Conservation (phyloP, 2,113 vertebrate species). For the Mastomys coucha region DNA sequence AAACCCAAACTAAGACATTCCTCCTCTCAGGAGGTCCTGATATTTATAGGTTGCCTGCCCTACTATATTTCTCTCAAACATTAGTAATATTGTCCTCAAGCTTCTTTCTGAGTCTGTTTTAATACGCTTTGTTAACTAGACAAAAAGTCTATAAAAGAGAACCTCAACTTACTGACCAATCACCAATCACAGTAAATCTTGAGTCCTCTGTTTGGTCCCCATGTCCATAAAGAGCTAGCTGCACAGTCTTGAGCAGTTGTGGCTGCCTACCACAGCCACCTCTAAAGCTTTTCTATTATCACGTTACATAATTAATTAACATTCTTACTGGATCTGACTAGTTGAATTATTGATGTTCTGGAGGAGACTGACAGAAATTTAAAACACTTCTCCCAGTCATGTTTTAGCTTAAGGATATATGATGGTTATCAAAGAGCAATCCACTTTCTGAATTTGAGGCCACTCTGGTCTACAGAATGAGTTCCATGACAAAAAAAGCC, state of each 20-base stretch:
- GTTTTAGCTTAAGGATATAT: not conserved
- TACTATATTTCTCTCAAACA: not conserved
- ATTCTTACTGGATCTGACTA: not conserved
- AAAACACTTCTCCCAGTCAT: slow-evolving; percentile 34
- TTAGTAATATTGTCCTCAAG: not conserved
- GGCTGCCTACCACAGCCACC: not conserved
- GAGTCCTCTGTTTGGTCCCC: too few species aligned
- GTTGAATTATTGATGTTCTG: not conserved
- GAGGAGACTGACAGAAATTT: slow-evolving; percentile 2
- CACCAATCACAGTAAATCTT: not conserved
- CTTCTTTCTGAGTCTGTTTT: not conserved
- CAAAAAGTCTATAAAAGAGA: too few species aligned
- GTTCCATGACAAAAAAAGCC: not conserved
- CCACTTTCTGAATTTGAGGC: not conserved
- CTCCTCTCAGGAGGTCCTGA: not conserved
- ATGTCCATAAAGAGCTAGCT: not conserved
- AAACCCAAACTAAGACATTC: too few species aligned
- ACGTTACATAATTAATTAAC: not conserved
- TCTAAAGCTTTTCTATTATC: not conserved
- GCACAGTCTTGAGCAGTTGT: not conserved
- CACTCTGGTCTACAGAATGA: not conserved
- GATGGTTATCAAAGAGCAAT: not conserved
- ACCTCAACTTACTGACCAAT: not conserved
- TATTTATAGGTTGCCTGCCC: too few species aligned
- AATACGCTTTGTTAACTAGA: not conserved